Conservation (phyloP, 1,140 invertebrate species). For the Chrysoperla carnea region DNA sequence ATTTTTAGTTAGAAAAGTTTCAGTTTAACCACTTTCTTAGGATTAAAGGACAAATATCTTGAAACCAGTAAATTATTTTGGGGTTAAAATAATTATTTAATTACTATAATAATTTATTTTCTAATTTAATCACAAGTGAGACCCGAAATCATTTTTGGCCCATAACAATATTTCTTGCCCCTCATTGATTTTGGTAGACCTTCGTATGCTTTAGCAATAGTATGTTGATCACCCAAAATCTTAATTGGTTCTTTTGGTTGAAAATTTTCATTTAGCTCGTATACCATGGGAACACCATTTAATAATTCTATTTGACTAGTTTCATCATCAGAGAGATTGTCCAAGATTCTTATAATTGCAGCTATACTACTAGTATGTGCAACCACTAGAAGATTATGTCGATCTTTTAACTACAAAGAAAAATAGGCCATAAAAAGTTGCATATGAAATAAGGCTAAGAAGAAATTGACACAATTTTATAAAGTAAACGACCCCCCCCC, state of each 20-base stretch:
- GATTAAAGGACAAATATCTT: no score
- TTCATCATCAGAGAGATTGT: slow-evolving; percentile 37
- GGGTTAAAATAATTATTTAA: no score
- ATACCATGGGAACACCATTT: slow-evolving; percentile 53
- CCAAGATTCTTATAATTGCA: slow-evolving; percentile 51
- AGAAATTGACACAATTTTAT: no score
- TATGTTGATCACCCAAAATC: slow-evolving; percentile 45
- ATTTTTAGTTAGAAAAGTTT: no score
- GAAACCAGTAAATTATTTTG: no score
- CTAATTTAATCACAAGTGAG: no score
- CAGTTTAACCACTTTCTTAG: no score
- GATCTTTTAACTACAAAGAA: slow-evolving; percentile 37
- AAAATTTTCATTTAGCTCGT: slow-evolving; percentile 38
- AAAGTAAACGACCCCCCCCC: no score
- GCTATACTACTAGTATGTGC: slow-evolving; percentile 54
- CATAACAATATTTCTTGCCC: slow-evolving; percentile 20
- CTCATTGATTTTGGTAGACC: background rate
- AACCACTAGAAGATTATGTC: slow-evolving; percentile 40
- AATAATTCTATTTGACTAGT: slow-evolving; percentile 54
- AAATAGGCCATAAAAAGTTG: no score
- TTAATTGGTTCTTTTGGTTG: slow-evolving; percentile 34
- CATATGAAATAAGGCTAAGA: no score
- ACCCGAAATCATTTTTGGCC: no score
- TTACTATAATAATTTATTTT: no score
- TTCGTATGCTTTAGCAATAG: slow-evolving; percentile 28